These are phyloP conservation scores for Antechinus flavipes DNA, from an alignment of 2,113 vertebrate genomes.

Conservation along the genomic window DNA sequence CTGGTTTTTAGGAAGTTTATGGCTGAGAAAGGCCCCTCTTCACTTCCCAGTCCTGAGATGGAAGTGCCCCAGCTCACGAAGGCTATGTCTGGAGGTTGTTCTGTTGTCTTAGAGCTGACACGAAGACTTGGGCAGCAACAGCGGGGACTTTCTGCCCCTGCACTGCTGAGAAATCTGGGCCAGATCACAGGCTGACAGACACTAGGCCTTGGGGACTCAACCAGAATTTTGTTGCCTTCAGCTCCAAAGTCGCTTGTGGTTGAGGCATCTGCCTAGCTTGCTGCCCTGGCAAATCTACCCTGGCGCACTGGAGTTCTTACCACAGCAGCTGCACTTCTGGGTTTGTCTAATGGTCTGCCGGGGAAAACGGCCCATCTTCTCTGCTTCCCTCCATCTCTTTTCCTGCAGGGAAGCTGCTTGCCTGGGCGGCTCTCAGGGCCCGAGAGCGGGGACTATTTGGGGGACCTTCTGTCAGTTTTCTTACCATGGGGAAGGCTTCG, in stretches of 20 bases:
- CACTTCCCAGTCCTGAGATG: slow-evolving; percentile 24
- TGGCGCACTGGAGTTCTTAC: background rate
- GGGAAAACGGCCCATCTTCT: slow-evolving; percentile 62
- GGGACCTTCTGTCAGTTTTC: slow-evolving; percentile 79
- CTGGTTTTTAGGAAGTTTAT: background rate
- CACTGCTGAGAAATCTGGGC: background rate
- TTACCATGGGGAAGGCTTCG: slow-evolving; percentile 93
- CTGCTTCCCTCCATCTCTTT: slow-evolving; percentile 15
- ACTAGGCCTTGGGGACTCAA: background rate
- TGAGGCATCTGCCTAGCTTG: slow-evolving; percentile 51
- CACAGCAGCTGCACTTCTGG: slow-evolving; percentile 23
- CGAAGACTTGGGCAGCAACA: background rate
- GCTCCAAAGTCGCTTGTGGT: slow-evolving; percentile 27
- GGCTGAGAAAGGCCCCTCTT: slow-evolving; percentile 24
- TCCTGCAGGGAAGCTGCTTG: background rate
- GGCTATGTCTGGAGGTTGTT: background rate
- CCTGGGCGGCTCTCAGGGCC: slow-evolving; percentile 28
- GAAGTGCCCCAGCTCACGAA: background rate
- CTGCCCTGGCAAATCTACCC: slow-evolving; percentile 40
- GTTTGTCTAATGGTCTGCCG: slow-evolving; percentile 44
- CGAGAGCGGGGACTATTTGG: slow-evolving; percentile 55
- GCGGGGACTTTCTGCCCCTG: background rate
- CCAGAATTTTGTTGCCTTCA: slow-evolving; percentile 55
- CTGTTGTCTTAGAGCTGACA: background rate
- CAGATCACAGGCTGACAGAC: slow-evolving; percentile 68